Evolutionary conservation across 2,888 invertebrate genomes (phyloP).

Genomic region (Acrobasis repandana): DNA sequence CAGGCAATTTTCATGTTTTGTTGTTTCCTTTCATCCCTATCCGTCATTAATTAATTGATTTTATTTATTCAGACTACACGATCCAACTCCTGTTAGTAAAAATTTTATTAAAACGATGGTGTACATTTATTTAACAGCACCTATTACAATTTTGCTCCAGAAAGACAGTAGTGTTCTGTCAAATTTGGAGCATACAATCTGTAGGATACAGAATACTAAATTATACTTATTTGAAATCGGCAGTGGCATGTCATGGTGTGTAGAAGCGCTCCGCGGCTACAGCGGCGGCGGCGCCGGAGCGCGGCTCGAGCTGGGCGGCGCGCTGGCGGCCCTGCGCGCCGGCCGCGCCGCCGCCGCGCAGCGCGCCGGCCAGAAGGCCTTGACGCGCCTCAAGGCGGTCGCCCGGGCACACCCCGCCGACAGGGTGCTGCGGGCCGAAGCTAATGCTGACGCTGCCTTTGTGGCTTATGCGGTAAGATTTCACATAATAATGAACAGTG

Average conservation of each 20-base stretch:
- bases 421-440: constrained; percentile 69
- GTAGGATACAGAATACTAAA: no score
- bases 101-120: no score
- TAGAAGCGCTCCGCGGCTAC: constrained; percentile 96
- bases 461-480: constrained; percentile 68
- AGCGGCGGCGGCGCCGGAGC: constrained; percentile 88
- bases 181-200: no score
- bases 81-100: no score
- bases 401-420: constrained; percentile 71
- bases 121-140: no score
- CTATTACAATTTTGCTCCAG: no score
- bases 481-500: not conserved
- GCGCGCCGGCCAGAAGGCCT: constrained; percentile 47
- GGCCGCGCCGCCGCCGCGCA: constrained; percentile 48
- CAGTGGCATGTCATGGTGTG: constrained; percentile 89
- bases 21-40: no score
- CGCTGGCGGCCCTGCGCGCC: constrained; percentile 91
- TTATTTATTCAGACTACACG: no score
- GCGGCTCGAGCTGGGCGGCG: constrained; percentile 92
- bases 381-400: constrained; percentile 69
- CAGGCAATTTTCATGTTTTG: no score
- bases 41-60: no score
- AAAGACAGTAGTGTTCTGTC: no score
- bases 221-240: constrained; percentile 26
- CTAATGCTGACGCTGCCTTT: constrained; percentile 75